Conservation (phyloP, 2,113 vertebrate species). For the Nycticryphes semicollaris region DNA sequence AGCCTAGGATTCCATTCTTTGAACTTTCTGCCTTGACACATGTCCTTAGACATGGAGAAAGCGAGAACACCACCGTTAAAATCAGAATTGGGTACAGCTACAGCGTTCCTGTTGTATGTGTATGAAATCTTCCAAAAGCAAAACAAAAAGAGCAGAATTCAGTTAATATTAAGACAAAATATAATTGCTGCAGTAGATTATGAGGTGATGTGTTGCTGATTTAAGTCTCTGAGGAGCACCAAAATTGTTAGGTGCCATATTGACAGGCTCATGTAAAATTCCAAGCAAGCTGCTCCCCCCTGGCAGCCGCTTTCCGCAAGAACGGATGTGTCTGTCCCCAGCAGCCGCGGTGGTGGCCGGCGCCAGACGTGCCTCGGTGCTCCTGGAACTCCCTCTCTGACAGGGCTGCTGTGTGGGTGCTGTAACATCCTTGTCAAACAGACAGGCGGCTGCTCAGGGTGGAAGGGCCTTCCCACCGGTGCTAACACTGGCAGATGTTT, state of each 20-base stretch:
- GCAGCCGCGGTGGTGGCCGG: conserved; percentile 40
- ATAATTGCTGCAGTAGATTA: background rate
- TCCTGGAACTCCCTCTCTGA: background rate
- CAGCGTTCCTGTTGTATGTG: fast-evolving
- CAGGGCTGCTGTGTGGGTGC: background rate
- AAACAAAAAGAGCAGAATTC: background rate
- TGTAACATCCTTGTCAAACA: conserved; percentile 5
- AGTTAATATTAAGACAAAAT: background rate
- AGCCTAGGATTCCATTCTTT: background rate
- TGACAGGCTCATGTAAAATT: conserved; percentile 75
- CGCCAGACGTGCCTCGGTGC: conserved; percentile 34
- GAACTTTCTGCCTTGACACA: background rate
- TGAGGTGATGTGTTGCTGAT: background rate
- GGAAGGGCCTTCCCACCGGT: background rate
- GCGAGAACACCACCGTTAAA: background rate
- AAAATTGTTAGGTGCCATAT: background rate
- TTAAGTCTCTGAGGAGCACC: background rate
- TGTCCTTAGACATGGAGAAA: background rate
- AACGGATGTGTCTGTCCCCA: conserved; percentile 62
- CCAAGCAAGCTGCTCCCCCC: conserved; percentile 32
- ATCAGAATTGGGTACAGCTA: background rate
- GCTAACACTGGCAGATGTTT: conserved; percentile 38
- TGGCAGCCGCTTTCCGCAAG: conserved; percentile 22
- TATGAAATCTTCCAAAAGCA: background rate
- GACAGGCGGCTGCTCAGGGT: background rate